Evolutionary conservation across 35 echinoderm and acorn worm species (phyloP), one percentile per base, ranked within the genome.

Genomic region (Ophioderma brevispina): DNA sequence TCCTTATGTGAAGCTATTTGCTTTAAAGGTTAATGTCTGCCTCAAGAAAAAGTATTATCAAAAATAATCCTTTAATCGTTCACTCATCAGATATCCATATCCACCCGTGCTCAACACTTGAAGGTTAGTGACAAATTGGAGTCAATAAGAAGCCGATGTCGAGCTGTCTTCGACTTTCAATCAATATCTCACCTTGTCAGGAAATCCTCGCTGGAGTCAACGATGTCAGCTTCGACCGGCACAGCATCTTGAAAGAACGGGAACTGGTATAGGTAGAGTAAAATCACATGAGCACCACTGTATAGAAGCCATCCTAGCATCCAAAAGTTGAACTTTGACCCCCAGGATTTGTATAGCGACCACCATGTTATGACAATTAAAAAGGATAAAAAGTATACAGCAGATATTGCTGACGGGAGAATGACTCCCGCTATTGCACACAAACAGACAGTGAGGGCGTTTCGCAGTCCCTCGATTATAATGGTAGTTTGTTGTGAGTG

Each of bases 321-420:
- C 10, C 92, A 50, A 31, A 86, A 79, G 82, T 91, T 87, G 80
- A 99, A 95, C 56, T 56, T 75, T 15, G 84, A 35, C 19, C 97
- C 97, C 90, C 93, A 95, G 5, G 87, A 94, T 80, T 93, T 89
- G 35, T 99, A 99, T 30, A 95, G 70, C 5, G 93, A 95, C 97
- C 97, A 99, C 93, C 93, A 99, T 23, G 97, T 95, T 28, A 94
- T 90, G 40, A 98, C 93, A 3, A 98, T 33, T 18, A 98, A 82
- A 64, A 95, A 90, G 19, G 86, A 80, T 34, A 98, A 28, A 43
- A 98, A 98, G 80, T 98, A 98, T 15, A 98, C 90, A 8, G 90
- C 52, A 0, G 96, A 98, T 6, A 87, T 90, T 32, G 84, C 93
- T 21, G 96, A 98, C 15, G 96, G 96, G 25, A 87, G 28, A 33